Evolutionary conservation across 2,797 vertebrate genomes (phyloP).

Genomic region (Neosilurus mollespiculum): DNA sequence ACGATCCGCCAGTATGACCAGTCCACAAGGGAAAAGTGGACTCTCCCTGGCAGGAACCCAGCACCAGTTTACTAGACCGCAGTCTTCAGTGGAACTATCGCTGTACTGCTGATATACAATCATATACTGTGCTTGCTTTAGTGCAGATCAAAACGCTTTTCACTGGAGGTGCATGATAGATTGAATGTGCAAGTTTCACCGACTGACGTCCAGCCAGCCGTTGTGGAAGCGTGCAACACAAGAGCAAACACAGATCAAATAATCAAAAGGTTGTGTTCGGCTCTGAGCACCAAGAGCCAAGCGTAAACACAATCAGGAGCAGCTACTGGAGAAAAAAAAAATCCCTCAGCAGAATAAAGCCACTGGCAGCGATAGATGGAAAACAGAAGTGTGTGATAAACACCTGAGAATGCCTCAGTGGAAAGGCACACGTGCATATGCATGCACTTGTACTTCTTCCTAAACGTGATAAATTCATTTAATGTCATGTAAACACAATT

Average conservation of each 20-base stretch:
- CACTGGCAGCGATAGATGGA: constrained; percentile 47
- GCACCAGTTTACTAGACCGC: not conserved
- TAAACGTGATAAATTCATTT: not conserved
- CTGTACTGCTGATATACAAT: constrained; percentile 5
- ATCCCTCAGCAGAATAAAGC: constrained; percentile 48
- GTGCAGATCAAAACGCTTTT: constrained; percentile 17
- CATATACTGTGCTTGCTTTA: constrained; percentile 12
- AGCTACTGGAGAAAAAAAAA: constrained; percentile 43
- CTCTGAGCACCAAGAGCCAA: constrained; percentile 34
- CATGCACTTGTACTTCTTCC: not conserved
- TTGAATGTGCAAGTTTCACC: constrained; percentile 21
- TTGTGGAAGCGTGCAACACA: constrained; percentile 39
- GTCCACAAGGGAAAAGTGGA: constrained; percentile 1
- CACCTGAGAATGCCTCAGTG: constrained; percentile 43
- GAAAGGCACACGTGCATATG: constrained; percentile 20
- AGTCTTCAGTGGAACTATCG: not conserved
- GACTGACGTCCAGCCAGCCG: constrained; percentile 34
- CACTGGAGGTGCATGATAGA: constrained; percentile 26
- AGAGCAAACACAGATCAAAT: constrained; percentile 41
- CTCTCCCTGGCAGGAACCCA: not conserved
- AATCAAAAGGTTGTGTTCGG: constrained; percentile 36
- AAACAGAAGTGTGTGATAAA: constrained; percentile 49
- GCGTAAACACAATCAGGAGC: constrained; percentile 44
- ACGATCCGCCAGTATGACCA: constrained; percentile 22
- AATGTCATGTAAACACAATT: not conserved